Percentiles rank a stretch among this genome's conserved stretches.
Conservation (phyloP, 2,113 vertebrate genomes). For the Chionomys nivalis region DNA sequence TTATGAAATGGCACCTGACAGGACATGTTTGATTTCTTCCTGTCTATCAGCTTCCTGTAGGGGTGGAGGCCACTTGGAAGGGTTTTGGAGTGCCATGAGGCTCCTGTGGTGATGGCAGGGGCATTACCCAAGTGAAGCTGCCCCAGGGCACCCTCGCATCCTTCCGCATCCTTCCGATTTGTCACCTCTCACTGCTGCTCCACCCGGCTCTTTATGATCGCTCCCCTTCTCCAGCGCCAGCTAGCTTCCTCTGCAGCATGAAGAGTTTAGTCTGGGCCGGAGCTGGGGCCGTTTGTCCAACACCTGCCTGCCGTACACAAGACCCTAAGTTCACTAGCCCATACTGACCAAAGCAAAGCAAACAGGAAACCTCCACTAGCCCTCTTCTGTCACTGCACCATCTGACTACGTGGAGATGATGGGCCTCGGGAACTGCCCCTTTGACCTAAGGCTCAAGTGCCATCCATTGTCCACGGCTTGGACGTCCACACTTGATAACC, state of each 20-base stretch:
- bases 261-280: background rate
- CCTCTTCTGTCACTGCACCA: background rate
- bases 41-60: background rate
- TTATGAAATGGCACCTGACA: background rate
- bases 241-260: background rate
- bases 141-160: too few species aligned
- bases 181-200: background rate
- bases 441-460: background rate
- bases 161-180: background rate
- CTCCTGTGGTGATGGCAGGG: background rate
- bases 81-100: background rate
- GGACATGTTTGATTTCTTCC: background rate
- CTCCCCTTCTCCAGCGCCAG: background rate
- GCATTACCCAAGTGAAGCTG: background rate
- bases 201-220: background rate
- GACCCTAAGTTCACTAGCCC: background rate
- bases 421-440: background rate
- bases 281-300: background rate
- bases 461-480: background rate
- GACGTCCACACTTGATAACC: background rate
- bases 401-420: accelerated
- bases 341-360: background rate
- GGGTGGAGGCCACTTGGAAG: background rate
- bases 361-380: background rate
- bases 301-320: too few species aligned